Conservation (phyloP, 2,113 vertebrate genomes). For the Scomber scombrus region DNA sequence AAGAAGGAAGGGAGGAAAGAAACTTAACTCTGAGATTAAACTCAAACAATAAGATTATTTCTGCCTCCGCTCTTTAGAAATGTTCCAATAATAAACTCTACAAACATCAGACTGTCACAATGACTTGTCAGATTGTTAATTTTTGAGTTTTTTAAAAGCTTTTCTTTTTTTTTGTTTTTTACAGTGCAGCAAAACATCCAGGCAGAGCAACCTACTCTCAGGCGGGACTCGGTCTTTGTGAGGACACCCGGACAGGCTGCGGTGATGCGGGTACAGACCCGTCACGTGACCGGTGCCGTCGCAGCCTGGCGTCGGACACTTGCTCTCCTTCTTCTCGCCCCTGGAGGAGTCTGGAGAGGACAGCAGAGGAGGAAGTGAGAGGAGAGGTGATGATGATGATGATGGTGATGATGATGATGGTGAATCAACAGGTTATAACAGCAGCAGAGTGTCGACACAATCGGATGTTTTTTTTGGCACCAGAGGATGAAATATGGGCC, state of each 20-base stretch:
- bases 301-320: slow-evolving; percentile 98
- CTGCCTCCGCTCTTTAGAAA: slow-evolving; percentile 29
- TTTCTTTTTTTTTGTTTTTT: no score
- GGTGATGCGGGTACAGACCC: slow-evolving; percentile 98
- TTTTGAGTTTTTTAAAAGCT: background rate
- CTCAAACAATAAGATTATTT: slow-evolving; percentile 9
- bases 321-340: slow-evolving; percentile 99
- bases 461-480: background rate
- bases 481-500: background rate
- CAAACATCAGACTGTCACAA: slow-evolving; percentile 9
- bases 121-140: slow-evolving; percentile 51
- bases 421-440: background rate
- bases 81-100: background rate
- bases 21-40: background rate
- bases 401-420: background rate
- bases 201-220: slow-evolving; percentile 91
- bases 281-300: slow-evolving; percentile 99
- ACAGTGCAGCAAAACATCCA: background rate
- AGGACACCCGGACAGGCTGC: slow-evolving; percentile 99
- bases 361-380: background rate
- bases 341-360: slow-evolving; percentile 91
- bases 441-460: background rate
- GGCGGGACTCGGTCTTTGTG: slow-evolving; percentile 99
- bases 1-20: no score
- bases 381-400: background rate